Evolutionary conservation across 2,113 vertebrate species (phyloP).

Genomic region (Tinamus guttatus): DNA sequence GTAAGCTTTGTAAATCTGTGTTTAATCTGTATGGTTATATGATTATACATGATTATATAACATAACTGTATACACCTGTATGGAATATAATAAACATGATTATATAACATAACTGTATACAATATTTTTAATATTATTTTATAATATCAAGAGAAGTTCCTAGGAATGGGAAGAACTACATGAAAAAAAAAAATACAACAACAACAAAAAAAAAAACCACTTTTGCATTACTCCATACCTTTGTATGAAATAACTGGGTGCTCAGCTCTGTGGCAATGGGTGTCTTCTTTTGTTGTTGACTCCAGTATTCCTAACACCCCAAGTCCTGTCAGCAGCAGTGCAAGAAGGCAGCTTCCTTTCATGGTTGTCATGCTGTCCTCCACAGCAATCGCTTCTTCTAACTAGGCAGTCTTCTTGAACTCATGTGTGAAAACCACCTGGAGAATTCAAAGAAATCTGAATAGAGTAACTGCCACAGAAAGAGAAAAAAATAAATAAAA

Average conservation of each 20-base stretch:
- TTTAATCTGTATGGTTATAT: background rate
- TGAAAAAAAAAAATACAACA: too few species aligned
- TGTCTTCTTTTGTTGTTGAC: constrained; percentile 73
- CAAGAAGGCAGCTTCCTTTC: constrained; percentile 76
- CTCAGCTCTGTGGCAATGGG: constrained; percentile 85
- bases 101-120: background rate
- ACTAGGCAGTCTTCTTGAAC: constrained; percentile 71
- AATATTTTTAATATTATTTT: background rate
- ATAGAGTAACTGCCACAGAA: background rate
- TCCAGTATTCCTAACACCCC: constrained; percentile 81
- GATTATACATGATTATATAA: background rate
- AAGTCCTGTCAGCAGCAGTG: constrained; percentile 85
- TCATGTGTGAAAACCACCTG: constrained; percentile 85
- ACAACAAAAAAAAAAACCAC: too few species aligned
- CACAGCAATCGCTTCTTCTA: constrained; percentile 80
- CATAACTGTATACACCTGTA: background rate
- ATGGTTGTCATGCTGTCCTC: constrained; percentile 79
- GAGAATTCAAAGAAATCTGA: constrained; percentile 38
- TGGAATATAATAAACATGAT: background rate
- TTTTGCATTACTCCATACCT: constrained; percentile 77
- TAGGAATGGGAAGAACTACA: background rate
- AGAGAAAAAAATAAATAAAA: background rate
- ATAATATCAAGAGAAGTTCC: background rate
- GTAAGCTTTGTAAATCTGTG: background rate
- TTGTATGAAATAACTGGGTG: constrained; percentile 89